phyloP scores from a whole-genome alignment of 2,888 invertebrate genomes.

The Tinea pellionella region DNA sequence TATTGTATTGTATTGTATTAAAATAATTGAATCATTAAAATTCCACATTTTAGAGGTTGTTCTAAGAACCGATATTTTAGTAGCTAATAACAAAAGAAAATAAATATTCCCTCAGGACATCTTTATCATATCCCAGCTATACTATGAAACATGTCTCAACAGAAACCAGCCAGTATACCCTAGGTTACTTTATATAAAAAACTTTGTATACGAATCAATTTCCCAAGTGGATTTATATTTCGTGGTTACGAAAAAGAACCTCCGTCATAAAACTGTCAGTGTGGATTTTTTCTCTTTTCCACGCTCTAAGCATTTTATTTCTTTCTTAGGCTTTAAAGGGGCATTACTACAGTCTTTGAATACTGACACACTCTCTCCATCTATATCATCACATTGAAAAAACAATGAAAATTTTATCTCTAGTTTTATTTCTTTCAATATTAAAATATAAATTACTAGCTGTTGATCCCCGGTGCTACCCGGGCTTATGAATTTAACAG shows the following conservation, averaged over 20 bases:
- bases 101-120: neutral
- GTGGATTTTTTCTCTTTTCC: neutral
- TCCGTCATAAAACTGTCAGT: constrained; percentile 8
- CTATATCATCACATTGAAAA: too few relatives aligned
- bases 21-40: too few relatives aligned
- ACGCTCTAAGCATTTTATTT: neutral
- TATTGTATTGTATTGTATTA: too few relatives aligned
- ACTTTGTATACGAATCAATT: neutral
- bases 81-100: neutral
- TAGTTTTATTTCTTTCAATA: too few relatives aligned
- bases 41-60: too few relatives aligned
- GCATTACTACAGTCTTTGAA: too few relatives aligned
- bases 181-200: neutral
- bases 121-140: neutral
- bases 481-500: too few relatives aligned
- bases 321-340: neutral
- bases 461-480: too few relatives aligned
- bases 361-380: too few relatives aligned
- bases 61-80: neutral
- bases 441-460: too few relatives aligned
- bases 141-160: neutral
- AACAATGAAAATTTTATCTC: too few relatives aligned
- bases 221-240: constrained; percentile 8
- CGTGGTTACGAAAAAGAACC: constrained; percentile 5
- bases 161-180: neutral